A percentile compares a stretch with the other conserved stretches of the same genome.
These are phyloP conservation scores for Dynastes tityus DNA, from an alignment of 2,888 invertebrate genomes.

Conservation along the genomic window DNA sequence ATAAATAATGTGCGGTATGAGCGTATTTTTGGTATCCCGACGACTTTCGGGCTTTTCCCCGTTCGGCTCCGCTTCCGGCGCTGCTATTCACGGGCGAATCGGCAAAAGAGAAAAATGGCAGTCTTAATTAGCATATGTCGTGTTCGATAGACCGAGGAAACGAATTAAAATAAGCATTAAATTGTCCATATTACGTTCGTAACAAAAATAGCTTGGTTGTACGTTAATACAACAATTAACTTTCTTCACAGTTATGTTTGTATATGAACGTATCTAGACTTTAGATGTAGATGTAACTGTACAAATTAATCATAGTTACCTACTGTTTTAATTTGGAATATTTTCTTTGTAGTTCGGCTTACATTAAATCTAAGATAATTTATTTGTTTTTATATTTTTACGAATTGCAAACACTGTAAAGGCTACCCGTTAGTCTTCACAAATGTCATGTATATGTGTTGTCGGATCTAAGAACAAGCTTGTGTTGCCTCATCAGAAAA, in stretches of 20 bases:
- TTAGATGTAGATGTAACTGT: no score
- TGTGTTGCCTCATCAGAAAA: no score
- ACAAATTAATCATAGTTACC: no score
- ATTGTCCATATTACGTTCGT: constrained; percentile 17
- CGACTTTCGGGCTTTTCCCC: constrained; percentile 38
- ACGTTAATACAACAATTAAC: background rate
- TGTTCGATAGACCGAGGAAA: constrained; percentile 33
- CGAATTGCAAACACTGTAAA: no score
- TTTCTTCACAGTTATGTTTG: background rate
- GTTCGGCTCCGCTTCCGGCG: constrained; percentile 20
- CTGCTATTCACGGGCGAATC: constrained; percentile 29
- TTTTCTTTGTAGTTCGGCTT: no score
- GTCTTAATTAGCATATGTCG: constrained; percentile 37
- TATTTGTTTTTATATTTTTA: no score
- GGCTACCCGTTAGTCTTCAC: no score
- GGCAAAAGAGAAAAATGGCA: constrained; percentile 29
- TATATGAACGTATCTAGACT: no score
- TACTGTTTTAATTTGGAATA: no score
- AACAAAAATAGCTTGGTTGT: background rate
- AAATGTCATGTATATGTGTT: no score
- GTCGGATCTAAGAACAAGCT: no score
- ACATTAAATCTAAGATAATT: no score
- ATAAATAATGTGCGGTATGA: constrained; percentile 59
- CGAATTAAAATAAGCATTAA: constrained; percentile 43
- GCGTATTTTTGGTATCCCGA: constrained; percentile 46